Percentiles rank a stretch among this genome's conserved stretches.
phyloP scores from a whole-genome alignment of 1,140 invertebrate genomes.

The Eriosoma lanigerum region DNA sequence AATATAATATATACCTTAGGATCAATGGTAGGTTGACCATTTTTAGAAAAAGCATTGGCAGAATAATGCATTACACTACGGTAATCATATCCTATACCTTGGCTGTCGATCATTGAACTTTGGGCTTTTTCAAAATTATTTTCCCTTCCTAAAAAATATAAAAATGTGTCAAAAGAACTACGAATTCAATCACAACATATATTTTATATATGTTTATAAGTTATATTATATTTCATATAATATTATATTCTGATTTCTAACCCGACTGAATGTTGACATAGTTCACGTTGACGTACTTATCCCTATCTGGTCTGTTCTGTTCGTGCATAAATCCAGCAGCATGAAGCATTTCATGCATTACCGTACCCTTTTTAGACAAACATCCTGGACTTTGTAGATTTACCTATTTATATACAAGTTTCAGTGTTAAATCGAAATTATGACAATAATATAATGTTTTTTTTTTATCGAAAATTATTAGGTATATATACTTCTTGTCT shows the following conservation, averaged over 20 bases:
- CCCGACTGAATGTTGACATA: constrained; percentile 73
- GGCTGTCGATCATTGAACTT: constrained; percentile 62
- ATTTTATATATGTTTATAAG: too few species aligned
- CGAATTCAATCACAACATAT: not conserved
- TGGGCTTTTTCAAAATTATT: constrained; percentile 72
- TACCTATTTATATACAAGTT: constrained; percentile 56
- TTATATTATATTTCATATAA: too few species aligned
- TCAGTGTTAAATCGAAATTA: not conserved
- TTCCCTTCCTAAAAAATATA: constrained; percentile 61
- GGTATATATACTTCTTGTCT: constrained; percentile 63
- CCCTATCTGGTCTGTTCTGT: constrained; percentile 78
- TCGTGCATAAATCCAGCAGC: constrained; percentile 84
- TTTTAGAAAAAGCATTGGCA: constrained; percentile 72
- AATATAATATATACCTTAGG: constrained; percentile 62
- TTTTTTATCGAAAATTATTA: not conserved
- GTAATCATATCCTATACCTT: constrained; percentile 74
- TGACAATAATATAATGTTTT: not conserved
- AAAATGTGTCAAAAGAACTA: not conserved
- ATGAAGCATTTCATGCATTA: constrained; percentile 85
- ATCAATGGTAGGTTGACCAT: constrained; percentile 70
- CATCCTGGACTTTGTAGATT: constrained; percentile 76
- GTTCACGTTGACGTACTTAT: constrained; percentile 70
- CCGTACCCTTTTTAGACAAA: constrained; percentile 69
- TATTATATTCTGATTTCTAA: constrained; percentile 54
- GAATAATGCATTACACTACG: constrained; percentile 85